Evolutionary conservation across 2,797 vertebrate genomes (phyloP).

Genomic region (Xyrichtys novacula): DNA sequence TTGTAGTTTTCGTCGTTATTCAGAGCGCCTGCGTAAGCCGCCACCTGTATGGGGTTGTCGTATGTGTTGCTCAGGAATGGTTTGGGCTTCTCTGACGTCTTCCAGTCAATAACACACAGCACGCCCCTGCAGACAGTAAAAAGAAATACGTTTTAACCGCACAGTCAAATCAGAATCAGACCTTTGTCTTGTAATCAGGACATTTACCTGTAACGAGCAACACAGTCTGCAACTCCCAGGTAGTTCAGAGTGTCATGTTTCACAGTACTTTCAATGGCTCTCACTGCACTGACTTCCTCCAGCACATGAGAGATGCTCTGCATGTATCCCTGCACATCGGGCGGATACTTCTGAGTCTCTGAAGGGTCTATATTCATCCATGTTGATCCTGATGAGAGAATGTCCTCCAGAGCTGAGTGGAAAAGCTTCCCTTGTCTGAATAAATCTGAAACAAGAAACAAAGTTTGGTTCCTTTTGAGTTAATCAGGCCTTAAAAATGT

Average conservation of each 20-base stretch:
- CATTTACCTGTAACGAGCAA: conserved; percentile 92
- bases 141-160: background rate
- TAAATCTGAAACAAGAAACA: conserved; percentile 80
- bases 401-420: conserved; percentile 88
- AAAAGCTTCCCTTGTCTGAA: conserved; percentile 91
- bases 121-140: conserved; percentile 82
- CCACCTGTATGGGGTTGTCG: conserved; percentile 96
- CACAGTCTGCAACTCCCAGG: conserved; percentile 92
- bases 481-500: background rate
- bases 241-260: conserved; percentile 89
- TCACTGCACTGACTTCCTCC: conserved; percentile 86
- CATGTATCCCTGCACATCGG: conserved; percentile 84
- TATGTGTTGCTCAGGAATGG: conserved; percentile 90
- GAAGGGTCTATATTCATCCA: conserved; percentile 43
- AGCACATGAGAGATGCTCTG: conserved; percentile 89
- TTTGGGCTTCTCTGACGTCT: conserved; percentile 96
- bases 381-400: conserved; percentile 75
- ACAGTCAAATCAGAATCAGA: background rate
- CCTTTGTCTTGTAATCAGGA: background rate
- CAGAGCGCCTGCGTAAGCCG: conserved; percentile 93
- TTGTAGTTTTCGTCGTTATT: conserved; percentile 92
- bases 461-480: background rate
- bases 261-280: conserved; percentile 92
- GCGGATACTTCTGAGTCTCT: conserved; percentile 58
- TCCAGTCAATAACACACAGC: conserved; percentile 97